A percentile compares a stretch with the other conserved stretches of the same genome.
phyloP scores from a whole-genome alignment of 2,113 vertebrate species.

The Nothocercus julius region DNA sequence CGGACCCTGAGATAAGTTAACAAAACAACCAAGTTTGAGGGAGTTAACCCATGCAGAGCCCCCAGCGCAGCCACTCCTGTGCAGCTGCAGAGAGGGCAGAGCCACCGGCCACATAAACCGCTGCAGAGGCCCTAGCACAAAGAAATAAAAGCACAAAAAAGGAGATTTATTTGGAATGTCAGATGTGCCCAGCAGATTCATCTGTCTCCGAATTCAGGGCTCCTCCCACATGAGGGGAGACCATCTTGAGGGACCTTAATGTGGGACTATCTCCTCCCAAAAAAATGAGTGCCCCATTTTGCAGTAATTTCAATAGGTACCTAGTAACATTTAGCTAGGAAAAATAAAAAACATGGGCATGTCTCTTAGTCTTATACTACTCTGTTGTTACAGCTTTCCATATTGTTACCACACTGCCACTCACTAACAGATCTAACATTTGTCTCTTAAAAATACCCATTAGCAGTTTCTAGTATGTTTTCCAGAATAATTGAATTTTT shows the following conservation, averaged over 20 bases:
- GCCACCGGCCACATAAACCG: background rate
- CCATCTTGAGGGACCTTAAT: background rate
- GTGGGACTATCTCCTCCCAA: background rate
- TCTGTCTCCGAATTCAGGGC: background rate
- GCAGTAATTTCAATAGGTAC: background rate
- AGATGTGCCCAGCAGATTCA: background rate
- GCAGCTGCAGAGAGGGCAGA: background rate
- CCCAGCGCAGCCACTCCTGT: background rate
- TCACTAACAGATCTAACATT: background rate
- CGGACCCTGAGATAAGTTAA: background rate
- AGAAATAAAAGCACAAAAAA: background rate
- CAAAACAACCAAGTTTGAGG: background rate
- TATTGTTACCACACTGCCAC: background rate
- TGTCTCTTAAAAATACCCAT: background rate
- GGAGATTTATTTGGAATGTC: background rate
- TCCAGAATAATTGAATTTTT: background rate
- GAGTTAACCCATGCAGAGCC: conserved; percentile 10
- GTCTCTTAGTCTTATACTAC: fast-evolving
- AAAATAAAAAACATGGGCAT: background rate
- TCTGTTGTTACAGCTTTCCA: background rate
- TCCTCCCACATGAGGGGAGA: background rate
- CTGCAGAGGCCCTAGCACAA: fast-evolving
- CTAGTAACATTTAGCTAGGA: background rate
- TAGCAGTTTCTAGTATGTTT: background rate
- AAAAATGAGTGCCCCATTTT: background rate